Evolutionary conservation across 2,797 vertebrate genomes (phyloP).

Genomic region (Eidolon dupreanum): DNA sequence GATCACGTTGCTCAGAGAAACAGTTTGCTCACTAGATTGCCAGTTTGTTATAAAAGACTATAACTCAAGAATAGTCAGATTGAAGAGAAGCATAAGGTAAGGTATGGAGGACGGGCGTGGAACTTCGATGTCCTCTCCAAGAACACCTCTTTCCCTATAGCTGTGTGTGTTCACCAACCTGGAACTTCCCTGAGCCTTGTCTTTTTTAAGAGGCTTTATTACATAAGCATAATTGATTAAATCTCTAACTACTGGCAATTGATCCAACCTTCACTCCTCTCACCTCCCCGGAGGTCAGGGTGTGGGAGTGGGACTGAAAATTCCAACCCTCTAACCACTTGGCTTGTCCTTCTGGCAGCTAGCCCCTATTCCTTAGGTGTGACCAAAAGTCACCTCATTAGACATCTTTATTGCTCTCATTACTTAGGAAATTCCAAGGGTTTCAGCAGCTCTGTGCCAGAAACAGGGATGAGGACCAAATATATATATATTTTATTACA

Average conservation of each 20-base stretch:
- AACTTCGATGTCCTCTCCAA: background rate
- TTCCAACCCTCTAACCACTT: background rate
- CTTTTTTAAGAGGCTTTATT: background rate
- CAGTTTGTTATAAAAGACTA: background rate
- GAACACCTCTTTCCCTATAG: background rate
- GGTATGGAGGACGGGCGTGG: background rate
- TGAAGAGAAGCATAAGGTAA: background rate
- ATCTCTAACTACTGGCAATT: background rate
- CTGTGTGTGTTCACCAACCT: background rate
- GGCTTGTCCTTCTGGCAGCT: background rate
- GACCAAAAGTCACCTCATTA: background rate
- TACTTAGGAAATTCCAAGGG: background rate
- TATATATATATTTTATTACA: background rate
- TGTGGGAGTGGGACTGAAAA: background rate
- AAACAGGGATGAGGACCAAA: background rate
- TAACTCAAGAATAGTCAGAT: background rate
- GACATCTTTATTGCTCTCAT: background rate
- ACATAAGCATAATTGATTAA: background rate
- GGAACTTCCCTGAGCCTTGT: too few species aligned
- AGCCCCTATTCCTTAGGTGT: too few species aligned
- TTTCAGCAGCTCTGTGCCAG: background rate
- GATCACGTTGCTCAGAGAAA: background rate
- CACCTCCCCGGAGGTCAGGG: too few species aligned
- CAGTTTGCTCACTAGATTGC: background rate
- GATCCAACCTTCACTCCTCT: too few species aligned